phyloP scores from a whole-genome alignment of 53 echinoderm and acorn worm species.

The Crossaster papposus region DNA sequence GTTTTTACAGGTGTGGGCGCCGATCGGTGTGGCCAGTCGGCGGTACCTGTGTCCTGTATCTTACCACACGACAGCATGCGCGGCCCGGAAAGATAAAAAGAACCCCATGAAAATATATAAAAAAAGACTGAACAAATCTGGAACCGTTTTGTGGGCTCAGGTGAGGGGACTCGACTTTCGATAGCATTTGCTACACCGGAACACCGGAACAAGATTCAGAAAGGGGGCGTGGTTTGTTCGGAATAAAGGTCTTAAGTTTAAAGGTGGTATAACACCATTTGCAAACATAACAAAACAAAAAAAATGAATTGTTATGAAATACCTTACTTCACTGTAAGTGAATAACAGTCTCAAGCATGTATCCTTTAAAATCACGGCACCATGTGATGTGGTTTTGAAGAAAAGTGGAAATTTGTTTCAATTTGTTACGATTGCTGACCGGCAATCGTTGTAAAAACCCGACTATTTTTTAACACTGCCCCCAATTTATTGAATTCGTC shows the following conservation, averaged over 20 bases:
- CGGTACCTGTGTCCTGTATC: background rate
- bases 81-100: background rate
- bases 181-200: conserved; percentile 2
- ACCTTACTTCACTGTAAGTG: too few species aligned
- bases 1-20: conserved; percentile 58
- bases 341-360: too few species aligned
- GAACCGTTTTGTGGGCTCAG: conserved; percentile 40
- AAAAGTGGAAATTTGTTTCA: too few species aligned
- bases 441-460: too few species aligned
- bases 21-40: conserved; percentile 18
- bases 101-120: background rate
- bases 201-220: conserved; percentile 17
- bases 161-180: background rate
- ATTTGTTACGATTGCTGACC: too few species aligned
- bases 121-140: conserved; percentile 5
- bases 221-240: background rate
- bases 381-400: too few species aligned
- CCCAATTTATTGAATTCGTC: too few species aligned
- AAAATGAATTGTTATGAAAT: too few species aligned
- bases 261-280: too few species aligned
- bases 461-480: too few species aligned
- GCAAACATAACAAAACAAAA: too few species aligned
- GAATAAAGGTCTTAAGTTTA: background rate
- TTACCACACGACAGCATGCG: background rate
- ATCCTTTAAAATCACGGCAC: too few species aligned